A percentile compares a stretch with the other conserved stretches of the same genome.
Evolutionary conservation across 2,888 invertebrate genomes (phyloP).

Genomic region (Beris morrisii): DNA sequence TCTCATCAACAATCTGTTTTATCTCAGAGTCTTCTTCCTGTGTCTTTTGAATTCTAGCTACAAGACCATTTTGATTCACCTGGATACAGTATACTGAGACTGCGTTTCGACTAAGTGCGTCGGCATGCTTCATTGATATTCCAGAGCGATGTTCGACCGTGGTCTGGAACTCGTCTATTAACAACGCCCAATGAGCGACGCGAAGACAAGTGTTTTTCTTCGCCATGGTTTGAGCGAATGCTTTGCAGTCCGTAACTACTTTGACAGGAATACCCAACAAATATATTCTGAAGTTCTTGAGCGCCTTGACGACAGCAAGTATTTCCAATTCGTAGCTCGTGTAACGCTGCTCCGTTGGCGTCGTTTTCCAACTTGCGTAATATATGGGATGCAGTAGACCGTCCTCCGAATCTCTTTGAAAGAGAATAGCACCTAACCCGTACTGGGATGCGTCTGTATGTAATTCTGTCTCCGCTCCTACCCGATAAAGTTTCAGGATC

Average conservation of each 20-base stretch:
- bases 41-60: neutral
- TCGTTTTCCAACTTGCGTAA: conserved; percentile 9
- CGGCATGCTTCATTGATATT: conserved; percentile 30
- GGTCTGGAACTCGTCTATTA: conserved; percentile 10
- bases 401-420: conserved; percentile 35
- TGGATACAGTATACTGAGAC: neutral
- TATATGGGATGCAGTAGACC: conserved; percentile 1
- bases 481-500: conserved; percentile 39
- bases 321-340: conserved; percentile 35
- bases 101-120: conserved; percentile 38
- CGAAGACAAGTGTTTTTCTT: conserved; percentile 14
- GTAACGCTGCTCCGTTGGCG: neutral
- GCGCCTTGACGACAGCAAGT: conserved; percentile 25
- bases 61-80: too few species aligned
- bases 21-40: neutral
- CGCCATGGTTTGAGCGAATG: conserved; percentile 19
- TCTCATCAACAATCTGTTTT: neutral
- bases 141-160: conserved; percentile 18
- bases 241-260: conserved; percentile 29
- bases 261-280: conserved; percentile 28
- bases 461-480: conserved; percentile 38
- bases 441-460: conserved; percentile 41
- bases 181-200: conserved; percentile 15
- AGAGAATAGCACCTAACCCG: conserved; percentile 40
- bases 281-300: conserved; percentile 31